Percentiles rank a stretch among this genome's conserved stretches.
These are phyloP conservation scores for Umimayanthus chanpuru DNA, from an alignment of 92 coral and sea anemone species.

Conservation along the genomic window DNA sequence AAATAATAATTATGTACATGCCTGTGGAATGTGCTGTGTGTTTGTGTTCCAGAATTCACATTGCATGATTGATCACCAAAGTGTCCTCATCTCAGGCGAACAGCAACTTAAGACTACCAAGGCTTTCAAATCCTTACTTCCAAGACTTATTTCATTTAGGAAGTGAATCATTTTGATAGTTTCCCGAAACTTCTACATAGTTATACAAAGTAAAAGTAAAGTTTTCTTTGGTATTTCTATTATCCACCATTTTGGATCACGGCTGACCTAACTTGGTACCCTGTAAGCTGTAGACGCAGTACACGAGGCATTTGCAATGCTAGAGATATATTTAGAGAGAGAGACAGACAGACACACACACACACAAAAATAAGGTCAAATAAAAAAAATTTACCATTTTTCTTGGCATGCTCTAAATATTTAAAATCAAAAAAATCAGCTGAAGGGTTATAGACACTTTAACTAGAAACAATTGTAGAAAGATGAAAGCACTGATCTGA, in stretches of 20 bases:
- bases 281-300: neutral
- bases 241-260: neutral
- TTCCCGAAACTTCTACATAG: no score
- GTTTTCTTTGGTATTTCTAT: neutral
- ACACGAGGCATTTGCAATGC: neutral
- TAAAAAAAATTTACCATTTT: neutral
- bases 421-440: no score
- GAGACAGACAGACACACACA: neutral
- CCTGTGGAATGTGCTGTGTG: no score
- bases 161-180: no score
- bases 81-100: no score
- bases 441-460: neutral
- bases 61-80: no score
- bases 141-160: no score
- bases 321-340: neutral
- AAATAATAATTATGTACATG: no score
- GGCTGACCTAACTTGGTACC: neutral
- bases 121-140: no score
- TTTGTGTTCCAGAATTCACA: no score
- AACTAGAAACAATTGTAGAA: neutral
- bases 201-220: no score
- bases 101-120: no score
- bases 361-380: neutral
- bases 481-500: neutral
- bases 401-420: neutral